Evolutionary conservation across 2,888 invertebrate genomes (phyloP), one percentile per base, ranked within the genome.

Genomic region (Chrysodeixis includens): DNA sequence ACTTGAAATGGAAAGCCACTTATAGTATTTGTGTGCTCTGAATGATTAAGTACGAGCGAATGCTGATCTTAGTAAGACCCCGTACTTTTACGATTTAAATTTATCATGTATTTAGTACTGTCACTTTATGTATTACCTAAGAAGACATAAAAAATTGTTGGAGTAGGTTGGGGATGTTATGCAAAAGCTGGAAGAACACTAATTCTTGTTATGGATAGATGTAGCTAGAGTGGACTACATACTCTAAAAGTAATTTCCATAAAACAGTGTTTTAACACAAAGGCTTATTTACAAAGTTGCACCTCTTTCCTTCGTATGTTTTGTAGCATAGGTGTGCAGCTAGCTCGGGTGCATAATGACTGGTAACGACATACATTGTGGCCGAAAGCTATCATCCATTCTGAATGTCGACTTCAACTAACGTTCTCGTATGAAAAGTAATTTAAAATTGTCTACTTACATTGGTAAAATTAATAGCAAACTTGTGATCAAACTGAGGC

Each of bases 301-400:
- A 76, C 70, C 16, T 1, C 9, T 12, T 26, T 56, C 16, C 46
- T n/a, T 32, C 40, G 70, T 22, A 56, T 44, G 30, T 3, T 2
- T 2, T 61, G 53, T 46, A 68, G 51, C 74, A 66, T 66, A 68
- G 68, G 79, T 81, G 69, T 59, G 51, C 52, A 57, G 67, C 60
- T 70, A 16, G 64, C 40, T 61, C 49, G 55, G 8, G 66, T 80
- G 84, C 84, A 83, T 84, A 84, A 85, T 83, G 82, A 81, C 71
- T 68, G 65, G 78, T 84, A 85, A 85, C 86, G 86, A 85, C 79
- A 70, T 60, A 56, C 63, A 84, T 84, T 85, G 85, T 85, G 78
- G 71, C 30, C 66, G 64, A 26, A 44, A 67, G 46, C 62, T 60
- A 54, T 59, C 64, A 62, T 61, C 69, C 60, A 67, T 72, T 72